Evolutionary conservation across 2,888 invertebrate genomes (phyloP).

Genomic region (Apoderus coryli): DNA sequence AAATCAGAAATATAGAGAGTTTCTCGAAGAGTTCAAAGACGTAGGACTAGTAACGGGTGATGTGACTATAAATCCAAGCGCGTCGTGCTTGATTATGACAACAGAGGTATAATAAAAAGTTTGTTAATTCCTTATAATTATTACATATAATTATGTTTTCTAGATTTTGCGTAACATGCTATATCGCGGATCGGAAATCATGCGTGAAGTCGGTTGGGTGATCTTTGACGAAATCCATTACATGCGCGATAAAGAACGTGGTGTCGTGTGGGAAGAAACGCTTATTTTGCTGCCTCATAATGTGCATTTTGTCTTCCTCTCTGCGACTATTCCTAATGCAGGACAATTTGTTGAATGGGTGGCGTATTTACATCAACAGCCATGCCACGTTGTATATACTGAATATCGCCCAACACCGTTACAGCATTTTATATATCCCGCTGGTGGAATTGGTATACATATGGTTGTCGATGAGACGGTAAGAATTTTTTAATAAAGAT

Average conservation of each 20-base stretch:
- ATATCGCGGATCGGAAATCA: constrained; percentile 95
- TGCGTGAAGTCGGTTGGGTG: constrained; percentile 99
- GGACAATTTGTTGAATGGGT: constrained; percentile 92
- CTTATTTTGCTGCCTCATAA: constrained; percentile 93
- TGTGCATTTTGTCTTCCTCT: constrained; percentile 96
- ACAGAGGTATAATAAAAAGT: constrained; percentile 68
- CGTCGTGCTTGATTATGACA: constrained; percentile 98
- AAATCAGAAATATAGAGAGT: constrained; percentile 97
- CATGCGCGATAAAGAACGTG: constrained; percentile 98
- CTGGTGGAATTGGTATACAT: constrained; percentile 91
- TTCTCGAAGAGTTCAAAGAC: constrained; percentile 93
- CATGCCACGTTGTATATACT: constrained; percentile 98
- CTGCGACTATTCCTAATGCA: constrained; percentile 98
- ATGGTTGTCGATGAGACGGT: constrained; percentile 87
- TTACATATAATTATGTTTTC: constrained; percentile 5
- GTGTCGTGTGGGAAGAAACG: constrained; percentile 99
- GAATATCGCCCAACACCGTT: constrained; percentile 95
- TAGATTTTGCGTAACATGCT: constrained; percentile 96
- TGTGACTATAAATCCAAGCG: constrained; percentile 96
- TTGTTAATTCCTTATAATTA: no score
- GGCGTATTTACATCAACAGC: constrained; percentile 87
- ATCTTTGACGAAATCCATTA: constrained; percentile 99
- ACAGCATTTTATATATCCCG: constrained; percentile 96
- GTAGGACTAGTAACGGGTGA: constrained; percentile 98
- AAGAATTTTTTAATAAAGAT: constrained; percentile 15